A percentile compares a stretch with the other conserved stretches of the same genome.
Conservation (phyloP, 2,113 vertebrate species). For the Ranitomeya imitator region DNA sequence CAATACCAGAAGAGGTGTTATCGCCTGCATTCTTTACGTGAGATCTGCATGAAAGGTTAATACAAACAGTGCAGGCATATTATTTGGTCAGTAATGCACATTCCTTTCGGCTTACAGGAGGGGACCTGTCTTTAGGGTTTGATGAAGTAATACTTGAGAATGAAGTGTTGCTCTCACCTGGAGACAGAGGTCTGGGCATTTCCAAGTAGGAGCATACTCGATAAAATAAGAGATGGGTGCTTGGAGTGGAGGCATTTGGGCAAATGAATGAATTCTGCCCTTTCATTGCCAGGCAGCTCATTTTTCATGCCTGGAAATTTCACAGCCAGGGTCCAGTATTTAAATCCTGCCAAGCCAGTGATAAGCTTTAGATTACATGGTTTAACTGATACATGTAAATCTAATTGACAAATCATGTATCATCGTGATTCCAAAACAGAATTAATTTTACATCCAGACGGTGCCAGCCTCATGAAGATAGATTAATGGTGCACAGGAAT, state of each 20-base stretch:
- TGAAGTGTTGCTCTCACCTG: slow-evolving; percentile 9
- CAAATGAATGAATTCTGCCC: neutral
- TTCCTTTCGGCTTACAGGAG: neutral
- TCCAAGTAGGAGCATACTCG: neutral
- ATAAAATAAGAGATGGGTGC: too few relatives aligned
- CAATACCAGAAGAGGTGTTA: neutral
- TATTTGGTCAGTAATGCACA: slow-evolving; percentile 25
- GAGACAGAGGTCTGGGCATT: neutral
- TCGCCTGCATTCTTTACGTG: neutral
- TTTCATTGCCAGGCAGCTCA: neutral
- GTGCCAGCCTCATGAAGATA: neutral
- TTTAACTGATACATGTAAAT: slow-evolving; percentile 18
- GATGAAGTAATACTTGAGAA: slow-evolving; percentile 25
- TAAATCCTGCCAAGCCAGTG: neutral
- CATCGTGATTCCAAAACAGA: slow-evolving; percentile 1
- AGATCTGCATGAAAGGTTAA: neutral
- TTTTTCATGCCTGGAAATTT: neutral
- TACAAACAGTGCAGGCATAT: slow-evolving; percentile 1
- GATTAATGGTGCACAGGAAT: slow-evolving; percentile 9
- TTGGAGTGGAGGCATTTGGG: too few relatives aligned
- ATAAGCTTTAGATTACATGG: slow-evolving; percentile 7
- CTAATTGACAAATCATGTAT: slow-evolving; percentile 17
- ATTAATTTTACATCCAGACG: slow-evolving; percentile 16
- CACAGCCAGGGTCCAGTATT: neutral
- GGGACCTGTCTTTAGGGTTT: neutral